These are phyloP conservation scores for Gortyna flavago DNA, from an alignment of 2,888 invertebrate genomes.

Conservation along the genomic window DNA sequence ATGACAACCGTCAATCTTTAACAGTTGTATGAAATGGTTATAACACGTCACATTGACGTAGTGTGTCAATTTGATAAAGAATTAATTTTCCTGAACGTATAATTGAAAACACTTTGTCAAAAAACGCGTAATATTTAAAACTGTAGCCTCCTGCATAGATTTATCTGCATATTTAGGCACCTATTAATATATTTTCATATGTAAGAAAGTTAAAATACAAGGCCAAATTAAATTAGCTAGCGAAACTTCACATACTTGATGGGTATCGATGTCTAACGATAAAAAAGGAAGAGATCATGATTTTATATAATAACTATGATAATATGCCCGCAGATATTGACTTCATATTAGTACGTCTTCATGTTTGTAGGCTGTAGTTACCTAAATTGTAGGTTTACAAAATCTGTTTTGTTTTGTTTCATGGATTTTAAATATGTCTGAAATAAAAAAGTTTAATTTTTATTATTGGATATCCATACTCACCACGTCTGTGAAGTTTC, in stretches of 20 bases:
- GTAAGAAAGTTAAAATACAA: neutral
- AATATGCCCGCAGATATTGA: too few species aligned
- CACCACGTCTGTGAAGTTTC: neutral
- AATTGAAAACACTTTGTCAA: neutral
- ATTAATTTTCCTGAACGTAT: neutral
- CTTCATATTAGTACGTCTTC: too few species aligned
- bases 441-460: neutral
- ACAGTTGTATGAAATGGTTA: neutral
- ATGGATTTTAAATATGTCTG: neutral
- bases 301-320: too few species aligned
- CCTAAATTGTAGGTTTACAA: too few species aligned
- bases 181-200: slow-evolving; percentile 7
- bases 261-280: too few species aligned
- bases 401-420: neutral
- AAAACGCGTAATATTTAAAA: slow-evolving; percentile 10
- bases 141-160: neutral
- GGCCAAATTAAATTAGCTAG: neutral
- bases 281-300: neutral
- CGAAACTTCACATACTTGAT: neutral
- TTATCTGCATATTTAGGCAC: neutral
- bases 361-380: too few species aligned
- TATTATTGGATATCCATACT: neutral
- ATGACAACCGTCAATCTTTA: too few species aligned
- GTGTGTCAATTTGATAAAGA: neutral
- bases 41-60: neutral